These are phyloP conservation scores for Ornithoptera alexandrae DNA, from an alignment of 2,888 invertebrate species.

Conservation along the genomic window DNA sequence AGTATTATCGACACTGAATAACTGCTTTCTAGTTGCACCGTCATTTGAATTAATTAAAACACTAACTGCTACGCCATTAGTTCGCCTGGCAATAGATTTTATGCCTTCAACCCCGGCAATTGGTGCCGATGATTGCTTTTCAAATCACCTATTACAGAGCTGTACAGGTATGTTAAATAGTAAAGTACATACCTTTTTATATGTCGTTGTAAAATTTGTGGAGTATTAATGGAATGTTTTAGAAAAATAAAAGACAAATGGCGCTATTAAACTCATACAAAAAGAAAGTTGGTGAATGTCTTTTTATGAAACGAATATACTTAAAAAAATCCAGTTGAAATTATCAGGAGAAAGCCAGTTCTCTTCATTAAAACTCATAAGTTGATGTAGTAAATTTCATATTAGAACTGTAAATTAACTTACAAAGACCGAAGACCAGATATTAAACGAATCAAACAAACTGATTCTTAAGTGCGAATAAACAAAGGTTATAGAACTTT, in stretches of 20 bases:
- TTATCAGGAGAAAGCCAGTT: too few species aligned
- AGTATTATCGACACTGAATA: slow-evolving; percentile 40
- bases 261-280: too few species aligned
- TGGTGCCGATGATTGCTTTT: slow-evolving; percentile 7
- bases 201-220: too few species aligned
- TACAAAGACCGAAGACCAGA: background rate
- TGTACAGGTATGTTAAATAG: background rate
- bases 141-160: background rate
- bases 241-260: too few species aligned
- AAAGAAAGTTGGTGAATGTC: too few species aligned
- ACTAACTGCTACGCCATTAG: slow-evolving; percentile 7
- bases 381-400: too few species aligned
- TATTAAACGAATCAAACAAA: background rate
- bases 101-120: background rate
- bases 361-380: too few species aligned
- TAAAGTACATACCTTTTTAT: too few species aligned
- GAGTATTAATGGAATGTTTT: too few species aligned
- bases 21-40: slow-evolving; percentile 42
- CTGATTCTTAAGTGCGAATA: background rate
- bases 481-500: background rate
- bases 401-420: too few species aligned
- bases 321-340: too few species aligned
- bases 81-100: slow-evolving; percentile 9
- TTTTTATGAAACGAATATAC: too few species aligned
- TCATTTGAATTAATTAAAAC: slow-evolving; percentile 27